Evolutionary conservation across 2,888 invertebrate species (phyloP), one percentile per base, ranked within the genome.

Genomic region (Microplitis deprimator): DNA sequence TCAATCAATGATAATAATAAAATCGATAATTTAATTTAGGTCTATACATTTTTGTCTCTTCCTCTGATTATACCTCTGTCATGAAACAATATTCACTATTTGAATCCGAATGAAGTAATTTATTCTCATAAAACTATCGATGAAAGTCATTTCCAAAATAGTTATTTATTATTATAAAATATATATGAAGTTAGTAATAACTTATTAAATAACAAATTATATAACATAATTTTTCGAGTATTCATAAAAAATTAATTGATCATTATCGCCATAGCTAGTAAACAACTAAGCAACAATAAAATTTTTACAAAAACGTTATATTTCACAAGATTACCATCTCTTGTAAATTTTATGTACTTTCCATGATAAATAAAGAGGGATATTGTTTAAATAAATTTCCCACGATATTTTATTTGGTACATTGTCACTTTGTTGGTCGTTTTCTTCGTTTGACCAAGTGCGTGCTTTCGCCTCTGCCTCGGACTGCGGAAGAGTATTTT

Each of bases 401-500:
- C 77, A 77, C 77, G 73, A 61, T 77, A 72, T 76, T 76, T 72
- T 72, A 76, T 76, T 77, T 68, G 38, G 68, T 50, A 73, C 68
- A 77, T 77, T 77, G 77, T 77, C 73, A 67, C 68, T 68, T 73
- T 17, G 38, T 20, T 29, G 70, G 29, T 29, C 38, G 50, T 50
- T 50, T 8, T 13, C 4, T 50, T 13, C 8, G 8, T 50, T 74
- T 74, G 74, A 74, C 40, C 74, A 68, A 60, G 20, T 68, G 68
- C 62, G 20, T 68, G 73, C 72, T 68, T 67, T 61, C 71, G 76
- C 76, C 71, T 61, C 60, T 61, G 67, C 60, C 16, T 68, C 62
- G 70, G 77, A 77, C 73, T 77, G 73, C 77, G 77, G 77, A 77
- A 77, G 77, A 77, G 62, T 68, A n/a, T 68, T 61, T 60, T 76